Evolutionary conservation across 2,113 vertebrate genomes (phyloP), one percentile per base, ranked within the genome.

Genomic region (Poecile atricapillus): DNA sequence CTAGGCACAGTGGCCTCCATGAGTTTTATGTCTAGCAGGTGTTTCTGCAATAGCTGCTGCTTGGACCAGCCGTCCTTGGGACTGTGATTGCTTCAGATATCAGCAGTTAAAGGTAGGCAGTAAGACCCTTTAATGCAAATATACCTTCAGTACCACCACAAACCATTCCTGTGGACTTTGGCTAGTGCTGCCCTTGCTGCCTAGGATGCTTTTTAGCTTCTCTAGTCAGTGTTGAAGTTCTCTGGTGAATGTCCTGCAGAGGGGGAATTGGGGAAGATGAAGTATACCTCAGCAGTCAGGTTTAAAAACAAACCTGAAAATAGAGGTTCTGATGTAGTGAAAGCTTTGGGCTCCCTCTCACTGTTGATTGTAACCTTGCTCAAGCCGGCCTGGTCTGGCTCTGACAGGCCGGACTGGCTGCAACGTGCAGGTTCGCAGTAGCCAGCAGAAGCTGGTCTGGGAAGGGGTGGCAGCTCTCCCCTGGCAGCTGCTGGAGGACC

Each of bases 321-420:
- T 2, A 44, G 41, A 6, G 28, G 11, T 80, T 39, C 22, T 52
- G 52, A 30, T 5, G 2, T 1, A 15, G 33, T 8, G 27, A 43
- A 59, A 46, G 21, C 31, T 76, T 47, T 46, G 62, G 65, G 30
- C 50, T 76, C 31, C 27, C 67, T 60, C 73, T 89, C 20, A 8
- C 23, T 43, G 22, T 21, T 35, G n/a, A 2, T 5, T 0, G 8
- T 41, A 49, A 50, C 31, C 9, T 25, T 64, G 30, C 70, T 81
- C 31, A 33, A 22, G 24, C 65, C 30, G 90, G 35, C 39, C 30
- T 15, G 46, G 1, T 8, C 3, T 6, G 15, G 71, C 53, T 69
- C 1, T 35, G 35, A 12, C 12, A 2, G 43, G 10, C 12, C 1
- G 5, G 30, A 17, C 24, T 1, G 8, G 52, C 35, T 24, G 50